Evolutionary conservation across 2,113 vertebrate genomes (phyloP), one percentile per base, ranked within the genome.

Genomic region (Heteronetta atricapilla): DNA sequence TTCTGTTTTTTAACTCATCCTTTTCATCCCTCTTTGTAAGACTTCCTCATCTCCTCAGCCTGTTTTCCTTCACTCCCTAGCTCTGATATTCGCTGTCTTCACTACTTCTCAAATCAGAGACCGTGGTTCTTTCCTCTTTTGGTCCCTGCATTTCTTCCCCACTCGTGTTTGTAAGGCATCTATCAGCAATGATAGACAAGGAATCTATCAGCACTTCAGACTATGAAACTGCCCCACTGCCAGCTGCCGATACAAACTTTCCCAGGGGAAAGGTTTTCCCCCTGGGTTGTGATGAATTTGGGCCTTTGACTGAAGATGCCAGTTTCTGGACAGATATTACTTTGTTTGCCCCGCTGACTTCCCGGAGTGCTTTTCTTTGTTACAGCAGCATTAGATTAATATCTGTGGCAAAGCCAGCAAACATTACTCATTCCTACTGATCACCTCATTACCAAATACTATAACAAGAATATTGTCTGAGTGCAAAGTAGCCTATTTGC

Each of bases 341-440:
- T 31, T 33, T 21, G 18, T 58, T 86, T 88, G 74, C 48, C 78
- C 40, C 2, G 0, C 72, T 46, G 58, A 11, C 48, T 83, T 79
- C 75, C 80, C 83, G 86, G 29, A 31, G 1, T 25, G 62, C 23
- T 93, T 89, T 48, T 59, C 64, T 40, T 38, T 23, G 1, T 69
- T 84, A 63, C 63, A 70, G 63, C 67, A 52, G 38, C 6, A 13
- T 44, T 21, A 77, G 40, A 59, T 94, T 67, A 68, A 12, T 59
- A 69, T 68, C 74, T 88, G 74, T 48, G 55, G 79, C 68, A 20
- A 63, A 53, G 36, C 34, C 80, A 60, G 66, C 16, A 23, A 23
- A 11, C 40, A 18, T 93, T 70, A 63, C 75, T 94, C 68, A 52
- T 58, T 92, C 46, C 69, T 93, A 8, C 86, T 85, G 62, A 38